phyloP scores from a whole-genome alignment of 2,797 vertebrate species.

The Bucorvus abyssinicus region DNA sequence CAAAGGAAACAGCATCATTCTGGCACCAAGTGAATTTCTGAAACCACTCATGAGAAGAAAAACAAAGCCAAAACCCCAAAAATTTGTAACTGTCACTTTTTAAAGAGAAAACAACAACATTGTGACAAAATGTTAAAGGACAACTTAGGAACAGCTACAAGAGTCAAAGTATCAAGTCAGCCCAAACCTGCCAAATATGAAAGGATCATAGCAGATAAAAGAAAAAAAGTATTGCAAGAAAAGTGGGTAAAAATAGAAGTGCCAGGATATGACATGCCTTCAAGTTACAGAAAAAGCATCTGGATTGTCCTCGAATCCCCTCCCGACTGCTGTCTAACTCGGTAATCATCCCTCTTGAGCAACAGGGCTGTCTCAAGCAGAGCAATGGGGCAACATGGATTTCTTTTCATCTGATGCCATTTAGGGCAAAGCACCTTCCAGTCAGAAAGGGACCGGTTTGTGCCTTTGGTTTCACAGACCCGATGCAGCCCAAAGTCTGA shows the following conservation, averaged over 20 bases:
- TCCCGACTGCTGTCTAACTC: slow-evolving; percentile 28
- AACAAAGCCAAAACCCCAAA: neutral
- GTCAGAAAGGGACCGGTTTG: neutral
- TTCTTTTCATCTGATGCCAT: neutral
- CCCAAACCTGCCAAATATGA: neutral
- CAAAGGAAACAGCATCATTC: neutral
- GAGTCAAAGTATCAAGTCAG: neutral
- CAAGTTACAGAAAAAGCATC: slow-evolving; percentile 41
- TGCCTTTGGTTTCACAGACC: neutral
- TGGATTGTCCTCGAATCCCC: slow-evolving; percentile 55
- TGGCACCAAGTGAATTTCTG: fast-evolving
- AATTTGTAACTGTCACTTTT: neutral
- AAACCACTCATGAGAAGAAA: neutral
- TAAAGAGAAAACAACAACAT: neutral
- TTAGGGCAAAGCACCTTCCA: neutral
- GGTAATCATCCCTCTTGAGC: neutral
- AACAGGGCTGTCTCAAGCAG: neutral
- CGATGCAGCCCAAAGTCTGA: neutral
- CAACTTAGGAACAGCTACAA: neutral
- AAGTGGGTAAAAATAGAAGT: slow-evolving; percentile 55
- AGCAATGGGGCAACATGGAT: neutral
- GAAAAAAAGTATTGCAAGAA: neutral
- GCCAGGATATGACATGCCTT: slow-evolving; percentile 37
- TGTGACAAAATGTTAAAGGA: neutral
- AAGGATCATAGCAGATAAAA: neutral